These are phyloP conservation scores for Galendromus occidentalis DNA, from an alignment of 1,140 invertebrate species.

Conservation along the genomic window DNA sequence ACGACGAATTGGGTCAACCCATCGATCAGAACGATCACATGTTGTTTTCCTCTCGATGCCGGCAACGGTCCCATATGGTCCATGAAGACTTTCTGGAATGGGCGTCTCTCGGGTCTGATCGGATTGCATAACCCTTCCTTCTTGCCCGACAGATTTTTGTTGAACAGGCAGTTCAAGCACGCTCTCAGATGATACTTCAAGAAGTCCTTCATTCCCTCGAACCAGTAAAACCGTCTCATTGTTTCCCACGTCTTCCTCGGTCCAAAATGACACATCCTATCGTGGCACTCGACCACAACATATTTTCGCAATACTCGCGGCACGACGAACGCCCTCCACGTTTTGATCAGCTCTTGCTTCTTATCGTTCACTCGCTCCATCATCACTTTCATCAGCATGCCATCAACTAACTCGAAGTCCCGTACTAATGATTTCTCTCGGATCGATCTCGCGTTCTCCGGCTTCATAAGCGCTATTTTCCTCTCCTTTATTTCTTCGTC, in stretches of 20 bases:
- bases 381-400: no score
- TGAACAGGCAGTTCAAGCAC: not conserved
- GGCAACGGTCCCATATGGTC: not conserved
- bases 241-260: not conserved
- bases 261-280: no score
- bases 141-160: not conserved
- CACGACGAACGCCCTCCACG: not conserved
- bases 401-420: no score
- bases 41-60: not conserved
- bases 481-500: no score
- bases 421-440: no score
- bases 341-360: no score
- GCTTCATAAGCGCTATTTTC: no score
- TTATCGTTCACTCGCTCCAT: no score
- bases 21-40: not conserved
- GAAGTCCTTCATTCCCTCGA: not conserved
- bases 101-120: no score
- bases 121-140: not conserved
- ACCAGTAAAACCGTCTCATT: not conserved
- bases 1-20: not conserved
- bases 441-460: no score
- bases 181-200: not conserved
- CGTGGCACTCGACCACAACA: not conserved
- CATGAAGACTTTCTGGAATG: not conserved
- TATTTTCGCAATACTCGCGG: not conserved